Evolutionary conservation across 2,888 invertebrate species (phyloP), one percentile per base, ranked within the genome.

Genomic region (Phalera bucephala): DNA sequence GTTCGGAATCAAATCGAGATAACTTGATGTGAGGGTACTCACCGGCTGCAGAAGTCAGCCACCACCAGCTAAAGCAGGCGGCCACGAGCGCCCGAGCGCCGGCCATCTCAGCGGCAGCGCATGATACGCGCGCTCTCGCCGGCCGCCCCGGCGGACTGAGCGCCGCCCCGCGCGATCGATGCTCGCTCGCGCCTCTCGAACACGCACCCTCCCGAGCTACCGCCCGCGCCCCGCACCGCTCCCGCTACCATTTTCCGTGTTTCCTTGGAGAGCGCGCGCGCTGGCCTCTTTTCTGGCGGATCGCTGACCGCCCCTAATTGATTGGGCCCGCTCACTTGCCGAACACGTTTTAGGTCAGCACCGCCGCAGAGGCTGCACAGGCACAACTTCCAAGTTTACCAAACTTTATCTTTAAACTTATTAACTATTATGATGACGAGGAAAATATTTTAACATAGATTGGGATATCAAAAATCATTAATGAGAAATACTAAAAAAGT

Each of bases 231-330:
- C 76, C 70, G 56, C 73, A 42, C 53, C 51, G 64, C 63, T 71
- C 65, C 71, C 75, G 65, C 71, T 65, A 71, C 76, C 71, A 73
- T 88, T 88, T 82, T 85, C 90, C 91, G 85, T 81, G 70, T 83
- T 85, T 87, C 80, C 82, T 73, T 69, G 78, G 88, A 85, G 89
- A 91, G 90, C 91, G 91, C 89, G 86, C 88, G 87, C 89, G 91
- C 90, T 91, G 90, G 84, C 89, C 83, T 80, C 80, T 81, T 87
- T 87, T 83, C 84, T 70, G 72, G 74, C 83, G 78, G 83, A 86
- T 80, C 85, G 87, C 87, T 86, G 88, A 85, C 88, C 88, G 88
- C 80, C 81, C 83, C 82, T 86, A 88, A 89, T 88, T 89, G 86
- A 87, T 88, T 87, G 81, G 79, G 66, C 74, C 79, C 71, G 80